Percentiles rank a stretch among this genome's conserved stretches.
These are phyloP conservation scores for Tigriopus japonicus DNA, from an alignment of 1,140 invertebrate genomes.

Conservation along the genomic window DNA sequence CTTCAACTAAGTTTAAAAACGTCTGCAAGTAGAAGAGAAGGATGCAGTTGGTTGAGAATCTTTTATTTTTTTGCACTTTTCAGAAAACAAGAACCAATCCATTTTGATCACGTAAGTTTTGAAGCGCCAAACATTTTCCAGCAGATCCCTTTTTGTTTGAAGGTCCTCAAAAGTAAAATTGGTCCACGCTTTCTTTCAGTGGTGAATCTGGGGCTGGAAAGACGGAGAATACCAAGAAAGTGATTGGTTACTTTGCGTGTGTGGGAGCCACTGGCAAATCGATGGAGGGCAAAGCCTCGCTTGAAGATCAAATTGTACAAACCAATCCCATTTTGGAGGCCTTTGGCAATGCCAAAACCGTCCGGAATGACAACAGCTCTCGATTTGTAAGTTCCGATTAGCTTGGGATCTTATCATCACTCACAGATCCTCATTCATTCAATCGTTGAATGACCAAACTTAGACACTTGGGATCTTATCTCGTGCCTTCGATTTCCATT, in stretches of 20 bases:
- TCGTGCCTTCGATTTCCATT: no score
- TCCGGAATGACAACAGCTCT: conserved; percentile 99
- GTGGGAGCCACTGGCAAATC: conserved; percentile 22
- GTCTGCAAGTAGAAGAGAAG: no score
- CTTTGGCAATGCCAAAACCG: conserved; percentile 98
- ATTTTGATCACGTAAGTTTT: conserved; percentile 42
- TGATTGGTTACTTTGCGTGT: conserved; percentile 86
- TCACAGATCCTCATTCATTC: not conserved
- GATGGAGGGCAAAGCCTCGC: conserved; percentile 26
- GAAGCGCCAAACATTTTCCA: no score
- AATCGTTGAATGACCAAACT: no score
- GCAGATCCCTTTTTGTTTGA: not conserved
- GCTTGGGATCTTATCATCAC: not conserved
- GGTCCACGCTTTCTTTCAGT: conserved; percentile 21
- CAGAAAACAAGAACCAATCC: conserved; percentile 96
- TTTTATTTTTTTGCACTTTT: not conserved
- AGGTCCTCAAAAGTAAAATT: not conserved
- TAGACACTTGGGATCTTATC: no score
- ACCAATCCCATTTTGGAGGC: conserved; percentile 98
- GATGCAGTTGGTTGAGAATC: no score
- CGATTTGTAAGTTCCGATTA: conserved; percentile 68
- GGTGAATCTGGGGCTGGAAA: conserved; percentile 87
- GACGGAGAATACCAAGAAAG: conserved; percentile 99
- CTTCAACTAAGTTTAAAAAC: no score
- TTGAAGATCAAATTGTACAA: conserved; percentile 96